phyloP scores from a whole-genome alignment of 2,888 invertebrate species.

The Tyria jacobaeae region DNA sequence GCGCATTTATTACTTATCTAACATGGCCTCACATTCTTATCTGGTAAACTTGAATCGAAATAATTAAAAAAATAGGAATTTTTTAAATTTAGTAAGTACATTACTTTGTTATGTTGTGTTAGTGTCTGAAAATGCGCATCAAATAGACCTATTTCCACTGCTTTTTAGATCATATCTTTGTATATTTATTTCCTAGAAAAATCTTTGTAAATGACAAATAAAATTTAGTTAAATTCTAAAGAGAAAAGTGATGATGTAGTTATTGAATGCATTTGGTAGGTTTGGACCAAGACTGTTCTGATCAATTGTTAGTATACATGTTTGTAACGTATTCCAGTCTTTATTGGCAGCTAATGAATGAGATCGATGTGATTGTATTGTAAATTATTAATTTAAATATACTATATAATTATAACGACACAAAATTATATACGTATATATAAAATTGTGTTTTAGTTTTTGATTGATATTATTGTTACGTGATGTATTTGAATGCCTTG shows the following conservation, averaged over 20 bases:
- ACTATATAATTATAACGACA: conserved; percentile 11
- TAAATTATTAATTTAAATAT: conserved; percentile 21
- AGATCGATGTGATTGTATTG: conserved; percentile 21
- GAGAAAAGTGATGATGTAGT: conserved; percentile 37
- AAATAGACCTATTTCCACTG: conserved; percentile 1
- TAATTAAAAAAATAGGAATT: not conserved
- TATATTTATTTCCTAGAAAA: conserved; percentile 10
- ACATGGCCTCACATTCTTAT: not conserved
- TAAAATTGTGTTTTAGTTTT: conserved; percentile 32
- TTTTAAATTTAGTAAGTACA: not conserved
- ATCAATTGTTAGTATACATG: not conserved
- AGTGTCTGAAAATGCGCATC: conserved; percentile 11
- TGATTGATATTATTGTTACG: conserved; percentile 29
- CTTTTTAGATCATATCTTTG: conserved; percentile 12
- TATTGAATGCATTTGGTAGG: conserved; percentile 23
- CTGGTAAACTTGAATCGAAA: not conserved
- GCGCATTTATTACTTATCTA: conserved; percentile 10
- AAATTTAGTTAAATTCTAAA: conserved; percentile 37
- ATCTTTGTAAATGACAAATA: conserved; percentile 11
- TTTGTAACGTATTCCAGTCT: not conserved
- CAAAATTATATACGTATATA: conserved; percentile 34
- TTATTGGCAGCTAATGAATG: conserved; percentile 12
- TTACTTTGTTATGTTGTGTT: not conserved
- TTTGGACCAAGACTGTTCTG: no score
- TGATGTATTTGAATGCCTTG: conserved; percentile 20